These are phyloP conservation scores for Cecropterus lyciades DNA, from an alignment of 1,140 invertebrate genomes.

Conservation along the genomic window DNA sequence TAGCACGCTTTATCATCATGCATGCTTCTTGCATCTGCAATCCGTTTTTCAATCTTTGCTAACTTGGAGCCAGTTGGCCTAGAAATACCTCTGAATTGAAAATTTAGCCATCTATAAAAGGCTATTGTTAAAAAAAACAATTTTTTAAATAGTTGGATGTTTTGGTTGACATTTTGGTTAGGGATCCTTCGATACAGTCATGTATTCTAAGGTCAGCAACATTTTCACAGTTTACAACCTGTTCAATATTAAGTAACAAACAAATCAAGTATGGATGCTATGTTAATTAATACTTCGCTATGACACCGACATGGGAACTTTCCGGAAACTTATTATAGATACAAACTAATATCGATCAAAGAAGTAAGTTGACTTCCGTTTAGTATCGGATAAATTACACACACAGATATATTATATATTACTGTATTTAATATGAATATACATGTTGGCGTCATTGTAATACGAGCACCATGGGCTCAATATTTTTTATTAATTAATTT, in stretches of 20 bases:
- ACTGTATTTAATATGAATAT: too few species aligned
- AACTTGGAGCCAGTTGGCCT: conserved; percentile 4
- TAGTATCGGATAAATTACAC: too few species aligned
- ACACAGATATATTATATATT: too few species aligned
- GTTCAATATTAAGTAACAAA: background rate
- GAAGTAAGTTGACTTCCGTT: too few species aligned
- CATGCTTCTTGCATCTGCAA: conserved; percentile 7
- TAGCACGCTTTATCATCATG: conserved; percentile 1
- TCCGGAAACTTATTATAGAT: too few species aligned
- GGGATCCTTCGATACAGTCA: background rate
- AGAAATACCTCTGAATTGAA: background rate
- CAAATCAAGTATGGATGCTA: background rate
- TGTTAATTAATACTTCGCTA: background rate
- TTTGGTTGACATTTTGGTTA: background rate
- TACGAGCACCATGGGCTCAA: too few species aligned
- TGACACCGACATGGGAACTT: background rate
- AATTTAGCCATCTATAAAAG: background rate
- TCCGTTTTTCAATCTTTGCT: conserved; percentile 16
- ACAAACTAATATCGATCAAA: too few species aligned
- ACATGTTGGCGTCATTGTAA: too few species aligned
- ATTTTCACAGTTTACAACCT: background rate
- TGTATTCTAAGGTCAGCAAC: background rate
- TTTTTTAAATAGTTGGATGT: background rate
- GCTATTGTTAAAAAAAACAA: too few species aligned
- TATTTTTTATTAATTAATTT: too few species aligned